Evolutionary conservation across 2,113 vertebrate species (phyloP), one percentile per base, ranked within the genome.

Genomic region (Desmodus rotundus): DNA sequence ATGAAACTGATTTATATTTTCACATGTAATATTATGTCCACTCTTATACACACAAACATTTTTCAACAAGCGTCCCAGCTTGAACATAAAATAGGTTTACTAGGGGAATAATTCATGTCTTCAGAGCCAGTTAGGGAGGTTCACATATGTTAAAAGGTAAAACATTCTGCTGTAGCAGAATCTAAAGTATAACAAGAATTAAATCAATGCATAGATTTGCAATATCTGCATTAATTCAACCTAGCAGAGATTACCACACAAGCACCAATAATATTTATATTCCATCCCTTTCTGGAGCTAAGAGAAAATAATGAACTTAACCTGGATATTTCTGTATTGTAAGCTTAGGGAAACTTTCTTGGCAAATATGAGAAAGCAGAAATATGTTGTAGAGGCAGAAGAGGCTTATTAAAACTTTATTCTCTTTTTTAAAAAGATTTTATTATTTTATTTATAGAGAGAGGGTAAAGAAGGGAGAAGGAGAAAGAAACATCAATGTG

Each of bases 331-430:
- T 96, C 72, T 88, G 85, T 36, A 88, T 33, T 54, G 31, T 14
- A 91, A 92, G n/a, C 92, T 93, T 70, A 73, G 61, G 58, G 81
- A 92, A 96, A 95, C n/a, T 88, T 96, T 89, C 61, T 94, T 95
- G 94, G 89, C 72, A 94, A 96, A 94, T 80, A 83, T 22, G 65
- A 95, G 87, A 78, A 86, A 87, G 82, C 45, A 93, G 93, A 96
- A 97, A 96, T 95, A 85, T 88, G 81, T 96, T 91, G 89, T 63
- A 41, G 94, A 93, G 86, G 91, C 86, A 96, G 81, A 90, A 85
- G 41, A 96, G 28, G 31, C 76, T 95, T 95, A 80, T 54, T 14
- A 50, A 50, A 50, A 50, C 15, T 50, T 50, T 50, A 50, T 50
- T 50, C 47, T 15, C 47, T 50, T 50, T 50, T 50, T 15, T n/a